phyloP scores from a whole-genome alignment of 2,888 invertebrate species.

The Gandaritis pyraliata region DNA sequence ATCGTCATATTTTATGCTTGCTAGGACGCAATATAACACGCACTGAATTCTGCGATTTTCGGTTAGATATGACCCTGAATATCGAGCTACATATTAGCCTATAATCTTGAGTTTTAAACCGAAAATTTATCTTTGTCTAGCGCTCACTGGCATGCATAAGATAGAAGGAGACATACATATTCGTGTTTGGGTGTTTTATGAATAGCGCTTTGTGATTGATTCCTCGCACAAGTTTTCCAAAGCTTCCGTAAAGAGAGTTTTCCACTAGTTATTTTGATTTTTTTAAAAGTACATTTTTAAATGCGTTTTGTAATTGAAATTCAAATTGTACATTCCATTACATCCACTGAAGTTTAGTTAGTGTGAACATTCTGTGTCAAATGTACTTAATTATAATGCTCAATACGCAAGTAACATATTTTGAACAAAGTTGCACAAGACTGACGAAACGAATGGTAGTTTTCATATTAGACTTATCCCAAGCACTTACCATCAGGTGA shows the following conservation, averaged over 20 bases:
- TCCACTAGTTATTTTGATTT: constrained; percentile 10
- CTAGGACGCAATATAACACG: no score
- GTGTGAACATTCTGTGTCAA: constrained; percentile 31
- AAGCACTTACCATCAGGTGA: no score
- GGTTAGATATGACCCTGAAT: no score
- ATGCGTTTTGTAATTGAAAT: constrained; percentile 14
- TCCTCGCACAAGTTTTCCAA: constrained; percentile 27
- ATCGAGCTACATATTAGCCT: no score
- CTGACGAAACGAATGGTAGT: constrained; percentile 49
- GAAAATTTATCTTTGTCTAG: no score
- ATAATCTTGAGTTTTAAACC: no score
- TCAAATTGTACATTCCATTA: constrained; percentile 31
- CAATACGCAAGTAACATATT: constrained; percentile 43
- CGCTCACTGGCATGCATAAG: background rate
- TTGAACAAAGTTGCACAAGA: constrained; percentile 47
- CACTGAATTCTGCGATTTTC: no score
- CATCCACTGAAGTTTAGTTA: constrained; percentile 17
- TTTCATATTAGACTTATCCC: constrained; percentile 14
- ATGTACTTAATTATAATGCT: constrained; percentile 58
- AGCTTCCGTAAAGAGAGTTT: constrained; percentile 20
- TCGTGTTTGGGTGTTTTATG: constrained; percentile 8
- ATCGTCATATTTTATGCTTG: no score
- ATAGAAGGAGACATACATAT: background rate
- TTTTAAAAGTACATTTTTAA: constrained; percentile 24
- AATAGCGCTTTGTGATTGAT: constrained; percentile 6